phyloP scores from a whole-genome alignment of 2,797 vertebrate species.

The Valencia hispanica region DNA sequence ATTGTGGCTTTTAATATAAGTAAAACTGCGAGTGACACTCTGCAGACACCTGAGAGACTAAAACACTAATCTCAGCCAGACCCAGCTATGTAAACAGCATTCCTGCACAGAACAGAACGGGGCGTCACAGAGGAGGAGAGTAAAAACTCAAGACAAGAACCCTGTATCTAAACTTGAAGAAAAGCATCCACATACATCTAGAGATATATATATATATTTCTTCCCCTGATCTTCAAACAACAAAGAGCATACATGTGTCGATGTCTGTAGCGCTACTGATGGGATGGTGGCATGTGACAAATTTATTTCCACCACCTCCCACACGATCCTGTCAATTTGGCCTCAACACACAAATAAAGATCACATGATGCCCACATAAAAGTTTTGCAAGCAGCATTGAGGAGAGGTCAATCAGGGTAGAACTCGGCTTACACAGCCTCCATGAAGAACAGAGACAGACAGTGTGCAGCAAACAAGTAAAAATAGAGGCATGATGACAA shows the following conservation, averaged over 20 bases:
- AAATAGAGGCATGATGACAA: constrained; percentile 40
- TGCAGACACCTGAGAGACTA: constrained; percentile 69
- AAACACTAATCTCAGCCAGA: constrained; percentile 52
- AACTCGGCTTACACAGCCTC: constrained; percentile 16
- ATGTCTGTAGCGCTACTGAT: constrained; percentile 24
- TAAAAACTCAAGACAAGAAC: not conserved
- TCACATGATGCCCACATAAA: constrained; percentile 41
- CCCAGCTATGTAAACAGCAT: constrained; percentile 73
- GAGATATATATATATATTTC: constrained; percentile 1
- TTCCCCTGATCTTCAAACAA: not conserved
- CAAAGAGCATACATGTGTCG: not conserved
- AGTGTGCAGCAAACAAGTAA: constrained; percentile 20
- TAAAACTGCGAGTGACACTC: constrained; percentile 62
- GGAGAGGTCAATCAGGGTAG: constrained; percentile 15
- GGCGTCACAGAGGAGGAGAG: not conserved
- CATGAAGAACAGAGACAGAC: constrained; percentile 10
- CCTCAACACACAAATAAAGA: constrained; percentile 27
- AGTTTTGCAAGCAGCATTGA: constrained; percentile 45
- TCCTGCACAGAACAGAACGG: constrained; percentile 50
- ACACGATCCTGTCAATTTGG: constrained; percentile 47
- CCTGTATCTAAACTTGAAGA: constrained; percentile 4
- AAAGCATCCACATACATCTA: constrained; percentile 1
- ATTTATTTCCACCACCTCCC: constrained; percentile 42
- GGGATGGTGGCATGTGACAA: constrained; percentile 24
- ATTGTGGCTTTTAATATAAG: constrained; percentile 1